phyloP scores from a whole-genome alignment of 2,113 vertebrate genomes.

The Rissa tridactyla region DNA sequence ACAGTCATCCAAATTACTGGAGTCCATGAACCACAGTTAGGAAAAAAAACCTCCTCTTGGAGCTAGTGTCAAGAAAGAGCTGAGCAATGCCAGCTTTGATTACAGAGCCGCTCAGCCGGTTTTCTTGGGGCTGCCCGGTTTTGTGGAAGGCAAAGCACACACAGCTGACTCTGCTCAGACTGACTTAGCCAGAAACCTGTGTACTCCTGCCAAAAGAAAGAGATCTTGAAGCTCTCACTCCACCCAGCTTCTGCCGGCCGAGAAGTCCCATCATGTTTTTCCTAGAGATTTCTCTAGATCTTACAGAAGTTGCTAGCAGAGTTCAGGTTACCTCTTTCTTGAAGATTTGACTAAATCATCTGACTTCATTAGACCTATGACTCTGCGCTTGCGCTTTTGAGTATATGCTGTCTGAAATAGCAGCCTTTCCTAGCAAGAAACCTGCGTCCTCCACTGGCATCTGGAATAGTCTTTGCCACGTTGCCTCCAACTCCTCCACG shows the following conservation, averaged over 20 bases:
- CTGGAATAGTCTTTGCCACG: accelerated
- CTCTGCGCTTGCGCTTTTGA: neutral
- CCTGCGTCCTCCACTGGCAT: neutral
- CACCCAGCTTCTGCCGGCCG: neutral
- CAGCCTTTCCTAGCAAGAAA: neutral
- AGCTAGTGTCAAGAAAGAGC: accelerated
- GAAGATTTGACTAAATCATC: neutral
- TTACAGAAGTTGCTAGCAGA: neutral
- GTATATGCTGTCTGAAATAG: neutral
- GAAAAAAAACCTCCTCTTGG: neutral
- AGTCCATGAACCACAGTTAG: neutral
- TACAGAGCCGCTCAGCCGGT: neutral
- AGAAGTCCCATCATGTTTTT: neutral
- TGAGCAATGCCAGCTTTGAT: neutral
- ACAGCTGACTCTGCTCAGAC: neutral
- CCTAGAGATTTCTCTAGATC: neutral
- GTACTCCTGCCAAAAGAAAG: neutral
- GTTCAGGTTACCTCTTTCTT: neutral
- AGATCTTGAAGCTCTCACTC: neutral
- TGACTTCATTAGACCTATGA: neutral
- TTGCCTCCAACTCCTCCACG: neutral
- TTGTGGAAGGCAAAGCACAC: neutral
- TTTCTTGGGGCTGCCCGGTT: neutral
- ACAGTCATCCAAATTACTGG: neutral
- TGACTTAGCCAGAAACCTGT: neutral